Evolutionary conservation across 1,140 invertebrate genomes (phyloP).

Genomic region (Babylonia areolata): DNA sequence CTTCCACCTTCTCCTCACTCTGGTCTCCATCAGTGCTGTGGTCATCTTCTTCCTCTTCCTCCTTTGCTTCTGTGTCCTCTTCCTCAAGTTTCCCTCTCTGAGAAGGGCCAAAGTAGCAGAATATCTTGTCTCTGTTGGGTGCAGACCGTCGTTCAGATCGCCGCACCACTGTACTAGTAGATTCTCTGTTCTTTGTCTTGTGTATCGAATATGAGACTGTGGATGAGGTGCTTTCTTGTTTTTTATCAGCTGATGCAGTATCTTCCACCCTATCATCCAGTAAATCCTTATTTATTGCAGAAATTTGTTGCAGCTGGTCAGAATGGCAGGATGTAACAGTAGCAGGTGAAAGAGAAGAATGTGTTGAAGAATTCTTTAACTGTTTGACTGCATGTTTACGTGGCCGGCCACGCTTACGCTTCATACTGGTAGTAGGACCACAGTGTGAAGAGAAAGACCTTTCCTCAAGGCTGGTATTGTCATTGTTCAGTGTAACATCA

Average conservation of each 20-base stretch:
- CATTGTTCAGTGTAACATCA: not conserved
- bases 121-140: constrained; percentile 26
- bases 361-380: not conserved
- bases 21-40: not conserved
- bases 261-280: not conserved
- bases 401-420: constrained; percentile 32
- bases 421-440: not conserved
- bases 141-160: constrained; percentile 26
- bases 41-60: constrained; percentile 14
- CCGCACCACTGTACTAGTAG: not conserved
- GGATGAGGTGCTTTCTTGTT: not conserved
- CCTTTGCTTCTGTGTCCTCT: not conserved
- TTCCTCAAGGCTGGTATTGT: not conserved
- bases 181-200: not conserved
- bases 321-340: not conserved
- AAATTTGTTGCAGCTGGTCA: not conserved
- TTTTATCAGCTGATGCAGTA: not conserved
- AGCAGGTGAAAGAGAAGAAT: not conserved
- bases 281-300: too few species aligned
- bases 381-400: not conserved
- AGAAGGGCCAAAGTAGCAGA: constrained; percentile 22
- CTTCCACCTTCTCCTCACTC: not conserved
- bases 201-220: constrained; percentile 11
- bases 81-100: not conserved
- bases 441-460: not conserved